Base-by-base conservation (phyloP, 2,113 vertebrate species). In the Stictonetta naevosa region DNA sequence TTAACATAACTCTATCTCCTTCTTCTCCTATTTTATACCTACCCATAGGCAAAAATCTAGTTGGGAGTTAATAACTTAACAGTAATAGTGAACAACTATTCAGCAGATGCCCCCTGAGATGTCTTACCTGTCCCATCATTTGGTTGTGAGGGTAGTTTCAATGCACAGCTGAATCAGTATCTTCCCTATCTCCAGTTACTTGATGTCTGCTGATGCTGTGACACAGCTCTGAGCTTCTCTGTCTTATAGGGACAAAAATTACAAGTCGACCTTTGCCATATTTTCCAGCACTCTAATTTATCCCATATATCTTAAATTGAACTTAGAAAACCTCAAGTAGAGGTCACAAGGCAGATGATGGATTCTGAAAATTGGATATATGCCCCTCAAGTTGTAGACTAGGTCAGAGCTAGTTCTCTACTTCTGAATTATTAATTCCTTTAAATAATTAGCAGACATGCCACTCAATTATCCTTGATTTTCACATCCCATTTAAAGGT, bases 401-500 rank as follows among this genome's bases (percentile, higher is more conserved):
- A 62, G 90, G 93, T 96, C 92, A 94, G 67, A 87, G 46, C 2
- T 19, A 86, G 42, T 81, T 94, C 74, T 86, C 69, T 81, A 46
- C 81, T 96, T 90, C 81, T 96, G 74, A 95, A 86, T 90, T 93
- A 94, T 94, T 93, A 96, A 97, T 96, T 88, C 79, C 64, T 94
- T 95, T 94, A 96, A 93, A 94, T 96, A 96, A 97, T 97, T 97
- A 97, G 88, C 78, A 96, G 94, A 91, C 95, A 97, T 84, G 94
- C 69, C 95, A 96, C 90, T 96, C 97, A 97, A 94, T 97, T 97
- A 96, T 89, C 76, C 69, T 87, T 91, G 89, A 96, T 97, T 96
- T 97, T 95, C 93, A 93, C 84, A 88, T 95, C 76, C 84, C 93
- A 97, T 97, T 96, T 94, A 97, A 97, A 97, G 96, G 97, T 97